phyloP scores from a whole-genome alignment of 2,113 vertebrate genomes.

The Maccullochella peelii region DNA sequence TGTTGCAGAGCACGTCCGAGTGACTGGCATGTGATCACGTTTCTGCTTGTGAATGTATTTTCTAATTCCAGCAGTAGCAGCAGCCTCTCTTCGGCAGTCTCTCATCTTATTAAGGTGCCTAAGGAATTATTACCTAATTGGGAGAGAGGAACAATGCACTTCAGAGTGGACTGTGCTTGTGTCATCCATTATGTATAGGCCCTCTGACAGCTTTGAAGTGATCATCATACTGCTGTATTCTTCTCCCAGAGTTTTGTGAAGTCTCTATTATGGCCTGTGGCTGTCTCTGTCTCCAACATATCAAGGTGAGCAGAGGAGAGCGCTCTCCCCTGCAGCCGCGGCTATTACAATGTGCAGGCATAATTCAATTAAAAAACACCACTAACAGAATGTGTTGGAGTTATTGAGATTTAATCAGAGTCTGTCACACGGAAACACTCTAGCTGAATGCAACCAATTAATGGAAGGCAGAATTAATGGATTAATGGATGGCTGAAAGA shows the following conservation, averaged over 20 bases:
- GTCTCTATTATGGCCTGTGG: constrained; percentile 70
- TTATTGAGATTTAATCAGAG: constrained; percentile 69
- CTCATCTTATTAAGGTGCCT: constrained; percentile 58
- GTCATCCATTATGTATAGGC: constrained; percentile 76
- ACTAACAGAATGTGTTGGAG: constrained; percentile 38
- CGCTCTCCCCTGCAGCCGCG: constrained; percentile 27
- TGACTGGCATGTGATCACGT: constrained; percentile 33
- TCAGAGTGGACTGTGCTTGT: constrained; percentile 58
- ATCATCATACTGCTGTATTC: constrained; percentile 65
- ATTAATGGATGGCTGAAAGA: constrained; percentile 60
- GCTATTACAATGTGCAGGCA: constrained; percentile 42
- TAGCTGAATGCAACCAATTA: constrained; percentile 65
- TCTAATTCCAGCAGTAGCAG: constrained; percentile 48
- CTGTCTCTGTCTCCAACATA: constrained; percentile 63
- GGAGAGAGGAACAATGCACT: constrained; percentile 65
- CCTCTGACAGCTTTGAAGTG: constrained; percentile 71
- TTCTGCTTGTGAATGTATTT: constrained; percentile 33
- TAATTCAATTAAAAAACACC: constrained; percentile 73
- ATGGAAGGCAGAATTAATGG: constrained; percentile 63
- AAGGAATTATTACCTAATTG: constrained; percentile 78
- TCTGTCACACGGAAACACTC: constrained; percentile 27
- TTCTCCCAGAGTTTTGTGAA: constrained; percentile 59
- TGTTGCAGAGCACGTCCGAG: background rate
- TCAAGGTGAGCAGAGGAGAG: constrained; percentile 66
- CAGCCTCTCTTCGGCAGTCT: constrained; percentile 51